These are phyloP conservation scores for Dendrophyllia cribrosa DNA, from an alignment of 64 coral and sea anemone genomes.

Conservation along the genomic window DNA sequence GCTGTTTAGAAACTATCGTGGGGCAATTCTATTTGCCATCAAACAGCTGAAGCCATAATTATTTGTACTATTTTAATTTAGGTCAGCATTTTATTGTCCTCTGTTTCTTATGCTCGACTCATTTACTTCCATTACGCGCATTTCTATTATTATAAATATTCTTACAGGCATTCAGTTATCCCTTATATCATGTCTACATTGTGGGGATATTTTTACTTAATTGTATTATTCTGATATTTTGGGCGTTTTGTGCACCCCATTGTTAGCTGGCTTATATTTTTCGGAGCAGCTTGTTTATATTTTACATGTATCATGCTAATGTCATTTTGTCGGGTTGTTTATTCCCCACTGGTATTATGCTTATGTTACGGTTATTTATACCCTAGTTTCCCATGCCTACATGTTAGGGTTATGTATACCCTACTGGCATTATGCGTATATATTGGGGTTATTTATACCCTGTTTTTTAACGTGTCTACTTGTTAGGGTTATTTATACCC, in stretches of 20 bases:
- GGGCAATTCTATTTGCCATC: constrained; percentile 8
- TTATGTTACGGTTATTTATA: neutral
- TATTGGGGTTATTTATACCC: neutral
- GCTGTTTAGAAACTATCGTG: constrained; percentile 18
- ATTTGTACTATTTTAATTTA: neutral
- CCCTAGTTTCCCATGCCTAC: neutral
- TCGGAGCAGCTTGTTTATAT: neutral
- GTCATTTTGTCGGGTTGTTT: too few relatives aligned
- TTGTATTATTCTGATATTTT: too few relatives aligned
- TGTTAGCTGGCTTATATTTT: neutral
- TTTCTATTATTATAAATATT: constrained; percentile 9
- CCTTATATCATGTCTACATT: neutral
- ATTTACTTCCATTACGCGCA: neutral
- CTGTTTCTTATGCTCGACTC: neutral
- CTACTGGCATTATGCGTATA: neutral
- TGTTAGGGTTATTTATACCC: too few relatives aligned
- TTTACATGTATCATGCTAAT: neutral
- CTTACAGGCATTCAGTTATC: neutral
- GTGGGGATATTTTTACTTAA: neutral
- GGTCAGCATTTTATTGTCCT: constrained; percentile 3
- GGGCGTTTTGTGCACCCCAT: neutral
- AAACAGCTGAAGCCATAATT: neutral
- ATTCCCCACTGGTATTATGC: too few relatives aligned
- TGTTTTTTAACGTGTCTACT: neutral
- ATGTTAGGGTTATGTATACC: neutral